phyloP scores from a whole-genome alignment of 2,888 invertebrate genomes.

The Diarsia brunnea region DNA sequence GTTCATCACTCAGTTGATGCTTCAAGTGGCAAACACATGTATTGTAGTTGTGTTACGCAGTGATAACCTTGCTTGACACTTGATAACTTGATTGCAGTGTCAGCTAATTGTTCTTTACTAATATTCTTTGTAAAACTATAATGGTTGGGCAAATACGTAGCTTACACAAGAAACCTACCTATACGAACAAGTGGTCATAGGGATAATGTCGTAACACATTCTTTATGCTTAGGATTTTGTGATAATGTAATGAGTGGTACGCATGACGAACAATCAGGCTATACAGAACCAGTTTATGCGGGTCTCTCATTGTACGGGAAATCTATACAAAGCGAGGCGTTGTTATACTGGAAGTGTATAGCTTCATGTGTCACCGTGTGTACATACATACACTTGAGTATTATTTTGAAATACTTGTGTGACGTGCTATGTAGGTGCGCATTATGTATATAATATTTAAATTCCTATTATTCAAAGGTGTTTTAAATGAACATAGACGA shows the following conservation, averaged over 20 bases:
- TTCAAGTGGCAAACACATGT: conserved; percentile 35
- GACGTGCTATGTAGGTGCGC: not conserved
- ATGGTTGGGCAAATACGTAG: conserved; percentile 67
- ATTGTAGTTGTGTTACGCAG: conserved; percentile 46
- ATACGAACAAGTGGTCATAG: conserved; percentile 12
- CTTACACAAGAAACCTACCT: conserved; percentile 59
- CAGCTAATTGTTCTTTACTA: conserved; percentile 66
- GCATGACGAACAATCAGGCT: no score
- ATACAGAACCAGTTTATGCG: no score
- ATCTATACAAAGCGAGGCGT: no score
- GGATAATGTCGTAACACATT: conserved; percentile 25
- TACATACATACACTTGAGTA: conserved; percentile 13
- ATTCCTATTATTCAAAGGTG: conserved; percentile 8
- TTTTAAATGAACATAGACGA: not conserved
- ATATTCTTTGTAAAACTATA: conserved; percentile 63
- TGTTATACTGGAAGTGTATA: no score
- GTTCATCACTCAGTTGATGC: conserved; percentile 2
- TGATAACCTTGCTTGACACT: conserved; percentile 63
- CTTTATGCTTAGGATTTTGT: conserved; percentile 10
- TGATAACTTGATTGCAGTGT: conserved; percentile 56
- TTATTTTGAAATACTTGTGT: conserved; percentile 28
- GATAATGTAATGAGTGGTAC: conserved; percentile 35
- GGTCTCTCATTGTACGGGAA: no score
- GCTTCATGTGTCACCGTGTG: no score
- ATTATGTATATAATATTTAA: conserved; percentile 2